Conservation (phyloP, 2,113 vertebrate species). For the Bombycilla garrulus region DNA sequence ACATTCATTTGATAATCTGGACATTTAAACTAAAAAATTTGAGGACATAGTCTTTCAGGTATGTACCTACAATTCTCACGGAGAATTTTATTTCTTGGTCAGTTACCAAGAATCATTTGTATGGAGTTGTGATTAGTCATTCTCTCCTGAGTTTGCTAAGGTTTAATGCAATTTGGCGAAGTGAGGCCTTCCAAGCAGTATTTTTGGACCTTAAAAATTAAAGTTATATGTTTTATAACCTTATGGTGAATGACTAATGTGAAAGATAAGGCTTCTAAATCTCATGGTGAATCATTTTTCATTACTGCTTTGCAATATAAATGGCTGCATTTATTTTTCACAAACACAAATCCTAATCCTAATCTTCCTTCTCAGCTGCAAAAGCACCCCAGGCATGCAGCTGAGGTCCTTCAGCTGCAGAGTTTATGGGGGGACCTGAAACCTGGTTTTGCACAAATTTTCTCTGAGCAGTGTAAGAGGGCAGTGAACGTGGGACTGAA, state of each 20-base stretch:
- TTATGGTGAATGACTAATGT: background rate
- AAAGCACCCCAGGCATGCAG: background rate
- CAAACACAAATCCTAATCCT: background rate
- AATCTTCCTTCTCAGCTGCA: background rate
- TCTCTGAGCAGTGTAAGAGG: background rate
- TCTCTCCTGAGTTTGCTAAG: background rate
- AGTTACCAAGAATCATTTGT: background rate
- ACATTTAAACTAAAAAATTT: background rate
- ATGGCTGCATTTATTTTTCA: background rate
- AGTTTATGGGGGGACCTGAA: background rate
- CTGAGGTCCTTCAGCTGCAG: background rate
- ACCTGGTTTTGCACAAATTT: background rate
- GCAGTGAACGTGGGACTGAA: background rate
- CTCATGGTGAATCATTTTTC: background rate
- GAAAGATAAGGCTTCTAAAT: background rate
- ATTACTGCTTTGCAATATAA: background rate
- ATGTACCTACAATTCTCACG: background rate
- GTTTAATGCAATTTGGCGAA: background rate
- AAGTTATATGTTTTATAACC: background rate
- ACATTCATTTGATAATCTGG: background rate
- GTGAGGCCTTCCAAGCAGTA: background rate
- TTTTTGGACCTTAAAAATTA: background rate
- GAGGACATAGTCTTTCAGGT: background rate
- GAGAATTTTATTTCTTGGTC: background rate
- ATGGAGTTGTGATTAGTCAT: background rate